phyloP scores from a whole-genome alignment of 2,888 invertebrate species.

The Dusona sp. region DNA sequence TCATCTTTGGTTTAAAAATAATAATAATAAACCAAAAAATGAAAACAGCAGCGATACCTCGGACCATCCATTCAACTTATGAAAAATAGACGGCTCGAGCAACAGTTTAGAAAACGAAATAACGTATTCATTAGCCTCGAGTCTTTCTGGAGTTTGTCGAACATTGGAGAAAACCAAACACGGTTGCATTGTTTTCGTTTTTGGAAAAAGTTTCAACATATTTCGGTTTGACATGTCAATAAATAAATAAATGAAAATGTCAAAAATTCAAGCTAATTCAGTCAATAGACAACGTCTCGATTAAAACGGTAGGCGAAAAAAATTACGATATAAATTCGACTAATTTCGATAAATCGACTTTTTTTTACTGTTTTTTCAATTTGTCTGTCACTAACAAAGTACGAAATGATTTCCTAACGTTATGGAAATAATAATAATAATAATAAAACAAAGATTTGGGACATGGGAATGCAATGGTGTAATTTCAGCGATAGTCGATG shows the following conservation, averaged over 20 bases:
- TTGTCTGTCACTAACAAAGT: not conserved
- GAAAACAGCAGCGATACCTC: not conserved
- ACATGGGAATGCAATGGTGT: slow-evolving; percentile 38
- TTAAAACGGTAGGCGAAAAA: too few relatives aligned
- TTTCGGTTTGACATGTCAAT: not conserved
- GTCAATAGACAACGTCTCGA: too few relatives aligned
- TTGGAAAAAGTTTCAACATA: not conserved
- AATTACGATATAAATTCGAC: too few relatives aligned
- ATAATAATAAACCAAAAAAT: not conserved
- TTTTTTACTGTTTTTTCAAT: not conserved
- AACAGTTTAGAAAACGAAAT: not conserved
- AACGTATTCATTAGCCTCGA: not conserved
- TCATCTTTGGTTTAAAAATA: not conserved
- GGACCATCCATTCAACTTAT: not conserved
- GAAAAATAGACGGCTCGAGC: not conserved
- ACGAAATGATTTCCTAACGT: not conserved
- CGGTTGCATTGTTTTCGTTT: not conserved
- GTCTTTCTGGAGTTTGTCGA: not conserved
- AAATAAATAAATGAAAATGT: not conserved
- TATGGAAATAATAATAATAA: not conserved
- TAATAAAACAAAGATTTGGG: slow-evolving; percentile 3
- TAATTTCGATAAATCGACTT: not conserved
- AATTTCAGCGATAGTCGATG: slow-evolving; percentile 43
- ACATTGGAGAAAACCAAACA: not conserved
- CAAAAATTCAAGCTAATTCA: not conserved